Evolutionary conservation across 2,888 invertebrate genomes (phyloP).

Genomic region (Caprella mutica): DNA sequence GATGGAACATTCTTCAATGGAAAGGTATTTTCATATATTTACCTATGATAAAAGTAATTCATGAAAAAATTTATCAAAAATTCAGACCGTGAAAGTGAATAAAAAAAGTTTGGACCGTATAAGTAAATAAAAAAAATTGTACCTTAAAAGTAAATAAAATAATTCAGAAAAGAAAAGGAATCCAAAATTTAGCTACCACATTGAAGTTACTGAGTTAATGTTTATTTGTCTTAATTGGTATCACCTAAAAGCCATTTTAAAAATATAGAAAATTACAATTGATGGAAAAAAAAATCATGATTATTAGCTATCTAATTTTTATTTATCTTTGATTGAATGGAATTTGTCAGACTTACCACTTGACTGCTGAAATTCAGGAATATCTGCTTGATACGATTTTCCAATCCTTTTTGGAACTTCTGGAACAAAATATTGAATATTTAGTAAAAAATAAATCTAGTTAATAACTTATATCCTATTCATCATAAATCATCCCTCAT

Average conservation of each 20-base stretch:
- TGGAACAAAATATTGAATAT: conserved; percentile 10
- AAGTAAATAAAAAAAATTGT: too few relatives aligned
- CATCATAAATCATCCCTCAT: too few relatives aligned
- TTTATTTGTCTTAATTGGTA: too few relatives aligned
- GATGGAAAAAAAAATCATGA: background rate
- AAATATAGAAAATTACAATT: too few relatives aligned
- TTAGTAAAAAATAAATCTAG: too few relatives aligned
- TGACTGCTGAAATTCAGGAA: conserved; percentile 22
- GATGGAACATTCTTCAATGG: too few relatives aligned
- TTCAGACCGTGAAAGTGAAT: too few relatives aligned
- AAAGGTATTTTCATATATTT: background rate
- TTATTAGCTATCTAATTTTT: background rate
- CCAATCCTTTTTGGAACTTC: conserved; percentile 30
- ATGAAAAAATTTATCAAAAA: background rate
- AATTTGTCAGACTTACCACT: conserved; percentile 11
- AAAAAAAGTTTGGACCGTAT: too few relatives aligned
- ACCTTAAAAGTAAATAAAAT: too few relatives aligned
- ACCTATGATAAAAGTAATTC: background rate
- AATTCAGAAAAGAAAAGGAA: too few relatives aligned
- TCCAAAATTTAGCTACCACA: background rate
- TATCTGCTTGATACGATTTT: conserved; percentile 33
- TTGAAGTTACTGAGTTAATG: background rate
- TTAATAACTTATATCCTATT: too few relatives aligned
- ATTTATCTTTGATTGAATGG: background rate
- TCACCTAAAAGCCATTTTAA: too few relatives aligned